Conservation (phyloP, 1,140 invertebrate genomes). For the Drosophila santomea region DNA sequence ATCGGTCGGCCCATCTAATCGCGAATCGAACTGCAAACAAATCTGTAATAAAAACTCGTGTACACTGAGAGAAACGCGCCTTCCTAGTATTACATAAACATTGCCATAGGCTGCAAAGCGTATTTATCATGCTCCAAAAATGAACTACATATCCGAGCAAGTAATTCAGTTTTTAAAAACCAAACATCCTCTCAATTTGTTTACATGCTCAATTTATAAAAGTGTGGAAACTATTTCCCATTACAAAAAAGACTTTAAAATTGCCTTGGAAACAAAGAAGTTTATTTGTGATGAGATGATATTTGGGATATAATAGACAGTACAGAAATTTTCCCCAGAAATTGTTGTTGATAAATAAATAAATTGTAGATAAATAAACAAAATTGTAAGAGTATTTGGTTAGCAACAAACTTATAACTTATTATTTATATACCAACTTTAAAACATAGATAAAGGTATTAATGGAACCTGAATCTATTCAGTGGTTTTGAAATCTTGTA, state of each 20-base stretch:
- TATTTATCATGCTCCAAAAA: neutral
- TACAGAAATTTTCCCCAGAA: too few species aligned
- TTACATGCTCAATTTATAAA: neutral
- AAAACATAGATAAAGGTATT: too few species aligned
- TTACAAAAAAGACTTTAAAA: neutral
- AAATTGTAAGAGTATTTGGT: too few species aligned
- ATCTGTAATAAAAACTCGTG: conserved; percentile 58
- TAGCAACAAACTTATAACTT: too few species aligned
- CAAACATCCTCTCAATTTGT: conserved; percentile 1
- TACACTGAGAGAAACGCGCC: conserved; percentile 17
- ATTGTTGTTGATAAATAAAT: too few species aligned
- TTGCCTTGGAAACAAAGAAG: too few species aligned
- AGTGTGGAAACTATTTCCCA: neutral
- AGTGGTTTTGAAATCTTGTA: too few species aligned
- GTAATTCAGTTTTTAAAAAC: neutral
- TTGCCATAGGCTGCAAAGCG: neutral
- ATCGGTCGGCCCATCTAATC: conserved; percentile 53
- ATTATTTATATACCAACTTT: too few species aligned
- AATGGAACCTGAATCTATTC: too few species aligned
- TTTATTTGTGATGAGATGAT: too few species aligned
- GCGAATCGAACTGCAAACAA: conserved; percentile 51
- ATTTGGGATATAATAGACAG: too few species aligned
- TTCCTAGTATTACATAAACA: neutral
- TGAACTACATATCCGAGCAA: neutral
- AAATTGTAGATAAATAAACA: too few species aligned